phyloP scores from a whole-genome alignment of 2,797 vertebrate genomes.

The Darevskia mixta region DNA sequence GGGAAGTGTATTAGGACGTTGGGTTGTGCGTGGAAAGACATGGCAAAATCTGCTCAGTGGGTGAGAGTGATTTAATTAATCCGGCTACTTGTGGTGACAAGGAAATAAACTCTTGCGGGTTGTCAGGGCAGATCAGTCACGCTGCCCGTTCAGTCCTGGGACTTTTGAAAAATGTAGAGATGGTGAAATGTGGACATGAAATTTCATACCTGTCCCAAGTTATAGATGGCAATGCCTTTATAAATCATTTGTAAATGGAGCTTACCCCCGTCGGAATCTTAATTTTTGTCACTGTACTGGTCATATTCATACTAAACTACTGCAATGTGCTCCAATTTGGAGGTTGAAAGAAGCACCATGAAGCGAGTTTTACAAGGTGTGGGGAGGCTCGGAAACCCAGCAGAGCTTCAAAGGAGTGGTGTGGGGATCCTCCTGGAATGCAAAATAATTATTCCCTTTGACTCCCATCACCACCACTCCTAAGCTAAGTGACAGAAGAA shows the following conservation, averaged over 20 bases:
- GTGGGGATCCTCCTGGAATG: no score
- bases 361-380: no score
- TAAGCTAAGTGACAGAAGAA: no score
- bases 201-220: slow-evolving; percentile 34
- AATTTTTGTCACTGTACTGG: slow-evolving; percentile 23
- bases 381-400: no score
- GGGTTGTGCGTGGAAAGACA: slow-evolving; percentile 57
- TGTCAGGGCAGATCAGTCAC: slow-evolving; percentile 33
- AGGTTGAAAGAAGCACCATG: no score
- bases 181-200: slow-evolving; percentile 28
- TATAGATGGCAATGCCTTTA: slow-evolving; percentile 36
- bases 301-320: no score
- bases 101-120: slow-evolving; percentile 22
- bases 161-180: slow-evolving; percentile 27
- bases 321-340: no score
- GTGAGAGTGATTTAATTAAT: slow-evolving; percentile 53
- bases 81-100: slow-evolving; percentile 20
- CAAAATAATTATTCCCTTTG: no score
- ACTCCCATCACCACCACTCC: no score
- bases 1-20: not conserved
- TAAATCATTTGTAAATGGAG: slow-evolving; percentile 37
- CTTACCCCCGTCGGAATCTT: not conserved
- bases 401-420: no score
- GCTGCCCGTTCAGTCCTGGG: slow-evolving; percentile 38
- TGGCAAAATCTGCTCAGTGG: slow-evolving; percentile 43